Base-by-base conservation (phyloP, 2,888 invertebrate species). In the Pandemis cinnamomeana region DNA sequence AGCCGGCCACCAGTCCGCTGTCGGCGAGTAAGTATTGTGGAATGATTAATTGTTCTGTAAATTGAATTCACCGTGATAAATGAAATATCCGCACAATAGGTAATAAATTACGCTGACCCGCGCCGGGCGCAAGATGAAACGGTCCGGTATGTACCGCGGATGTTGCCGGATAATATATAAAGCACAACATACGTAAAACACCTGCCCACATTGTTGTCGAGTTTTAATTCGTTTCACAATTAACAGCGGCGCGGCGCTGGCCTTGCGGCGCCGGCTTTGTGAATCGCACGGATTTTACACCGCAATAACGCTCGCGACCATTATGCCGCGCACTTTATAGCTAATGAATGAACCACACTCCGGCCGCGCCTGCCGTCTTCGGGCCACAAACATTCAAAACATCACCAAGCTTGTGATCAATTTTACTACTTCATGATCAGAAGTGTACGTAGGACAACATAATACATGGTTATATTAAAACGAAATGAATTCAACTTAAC, bases 51-150 rank as follows among this genome's bases (percentile, higher is more conserved):
- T 92, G 93, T 92, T 91, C 90, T 91, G 90, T 91, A 92, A 93
- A 94, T 94, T 93, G 92, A 94, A 93, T 92, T 93, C 93, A 92
- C 91, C 91, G 91, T 93, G 93, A 94, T 93, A 92, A 94, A 94
- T 94, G 93, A 93, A 93, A 93, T 93, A 92, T 92, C 89, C 91
- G 87, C 91, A 93, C 93, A 94, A 93, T 93, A 93, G 93, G 92
- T 94, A 92, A 94, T 93, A 93, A 94, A 94, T 94, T 92, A 93
- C 93, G 84, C 91, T 91, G 90, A 91, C 92, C 92, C 92, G 90
- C 87, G 75, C 88, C 86, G 89, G 88, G 89, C 86, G 90, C 89
- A 91, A 93, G 91, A 93, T 92, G 92, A 90, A 92, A 90, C 89
- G 91, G 85, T 89, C 88, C 87, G 86, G 90, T 91, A 90, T 89